Percentiles rank a stretch among this genome's conserved stretches.
Conservation (phyloP, 2,797 vertebrate genomes). For the Telmatherina bonti region DNA sequence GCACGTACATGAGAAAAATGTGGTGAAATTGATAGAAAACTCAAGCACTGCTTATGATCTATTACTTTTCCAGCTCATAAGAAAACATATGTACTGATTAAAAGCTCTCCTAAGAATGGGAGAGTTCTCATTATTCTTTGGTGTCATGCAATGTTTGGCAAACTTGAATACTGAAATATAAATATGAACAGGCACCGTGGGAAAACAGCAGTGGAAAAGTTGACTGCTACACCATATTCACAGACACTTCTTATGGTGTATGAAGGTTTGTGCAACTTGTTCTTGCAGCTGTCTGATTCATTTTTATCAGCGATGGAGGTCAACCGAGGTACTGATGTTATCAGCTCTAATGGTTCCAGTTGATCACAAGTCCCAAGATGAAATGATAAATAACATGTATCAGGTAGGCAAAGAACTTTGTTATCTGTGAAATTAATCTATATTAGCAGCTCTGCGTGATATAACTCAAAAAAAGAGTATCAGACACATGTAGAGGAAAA, state of each 20-base stretch:
- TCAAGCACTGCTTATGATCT: not conserved
- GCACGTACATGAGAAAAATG: not conserved
- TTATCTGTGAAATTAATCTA: not conserved
- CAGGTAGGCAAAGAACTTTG: constrained; percentile 4
- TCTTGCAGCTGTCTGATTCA: constrained; percentile 41
- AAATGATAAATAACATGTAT: constrained; percentile 22
- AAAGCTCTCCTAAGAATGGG: not conserved
- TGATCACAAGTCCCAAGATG: constrained; percentile 18
- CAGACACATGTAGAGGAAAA: constrained; percentile 9
- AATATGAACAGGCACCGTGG: not conserved
- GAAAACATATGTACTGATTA: not conserved
- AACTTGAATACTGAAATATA: not conserved
- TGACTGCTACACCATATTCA: constrained; percentile 3
- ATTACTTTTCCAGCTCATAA: not conserved
- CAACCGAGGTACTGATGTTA: constrained; percentile 29
- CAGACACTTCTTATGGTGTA: constrained; percentile 19
- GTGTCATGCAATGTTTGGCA: constrained; percentile 4
- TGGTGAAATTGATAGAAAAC: too few relatives aligned
- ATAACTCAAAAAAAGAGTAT: constrained; percentile 5
- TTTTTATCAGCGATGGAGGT: constrained; percentile 41
- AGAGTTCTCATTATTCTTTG: not conserved
- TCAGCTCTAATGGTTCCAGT: constrained; percentile 6
- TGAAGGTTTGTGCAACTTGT: constrained; percentile 8
- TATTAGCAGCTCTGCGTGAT: constrained; percentile 22
- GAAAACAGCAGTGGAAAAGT: constrained; percentile 8